These are phyloP conservation scores for Tapirus terrestris DNA, from an alignment of 2,113 vertebrate genomes.

Conservation along the genomic window DNA sequence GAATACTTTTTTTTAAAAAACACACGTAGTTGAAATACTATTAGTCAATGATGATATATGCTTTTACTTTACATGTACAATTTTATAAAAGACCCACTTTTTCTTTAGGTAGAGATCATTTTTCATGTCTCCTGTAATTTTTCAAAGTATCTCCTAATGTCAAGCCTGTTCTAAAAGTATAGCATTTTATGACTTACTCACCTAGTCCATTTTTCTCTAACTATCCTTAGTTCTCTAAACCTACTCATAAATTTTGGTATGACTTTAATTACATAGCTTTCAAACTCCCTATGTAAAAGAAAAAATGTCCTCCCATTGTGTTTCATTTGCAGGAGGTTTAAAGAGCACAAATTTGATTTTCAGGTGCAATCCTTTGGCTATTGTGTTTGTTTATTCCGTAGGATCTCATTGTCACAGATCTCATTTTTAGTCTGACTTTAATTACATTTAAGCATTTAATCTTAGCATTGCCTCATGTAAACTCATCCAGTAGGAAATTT, in stretches of 20 bases:
- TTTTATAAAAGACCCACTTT: neutral
- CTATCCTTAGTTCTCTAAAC: neutral
- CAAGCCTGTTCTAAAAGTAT: neutral
- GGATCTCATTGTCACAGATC: neutral
- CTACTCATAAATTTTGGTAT: neutral
- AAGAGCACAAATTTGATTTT: neutral
- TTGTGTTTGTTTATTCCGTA: neutral
- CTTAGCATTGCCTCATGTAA: neutral
- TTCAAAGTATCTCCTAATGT: neutral
- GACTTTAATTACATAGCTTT: neutral
- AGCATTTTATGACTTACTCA: neutral
- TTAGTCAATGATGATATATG: neutral
- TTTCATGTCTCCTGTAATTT: neutral
- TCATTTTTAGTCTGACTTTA: slow-evolving; percentile 28
- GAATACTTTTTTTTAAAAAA: neutral
- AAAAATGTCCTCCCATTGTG: neutral
- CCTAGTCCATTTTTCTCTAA: neutral
- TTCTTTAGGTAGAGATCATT: neutral
- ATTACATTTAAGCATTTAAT: neutral
- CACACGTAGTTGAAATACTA: neutral
- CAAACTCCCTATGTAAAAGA: neutral
- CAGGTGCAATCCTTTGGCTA: neutral
- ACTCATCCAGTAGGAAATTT: neutral
- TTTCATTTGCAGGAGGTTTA: neutral
- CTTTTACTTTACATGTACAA: neutral